phyloP scores from a whole-genome alignment of 2,888 invertebrate species.

The Dione juno region DNA sequence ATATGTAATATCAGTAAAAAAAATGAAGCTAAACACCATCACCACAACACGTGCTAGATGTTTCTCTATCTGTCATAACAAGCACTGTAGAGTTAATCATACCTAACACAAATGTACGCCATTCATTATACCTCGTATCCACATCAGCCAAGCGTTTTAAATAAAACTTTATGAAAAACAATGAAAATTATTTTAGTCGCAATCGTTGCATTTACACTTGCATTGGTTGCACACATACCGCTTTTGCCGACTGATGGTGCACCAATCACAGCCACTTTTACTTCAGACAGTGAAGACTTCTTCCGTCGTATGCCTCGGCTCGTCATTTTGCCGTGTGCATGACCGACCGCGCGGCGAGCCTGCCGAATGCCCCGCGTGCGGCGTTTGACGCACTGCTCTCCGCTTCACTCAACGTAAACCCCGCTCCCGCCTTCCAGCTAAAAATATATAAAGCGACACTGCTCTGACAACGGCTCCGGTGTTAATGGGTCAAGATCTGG shows the following conservation, averaged over 20 bases:
- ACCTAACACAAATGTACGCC: neutral
- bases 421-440: constrained; percentile 69
- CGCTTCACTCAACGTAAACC: constrained; percentile 60
- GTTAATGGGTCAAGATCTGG: constrained; percentile 84
- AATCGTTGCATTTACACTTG: constrained; percentile 31
- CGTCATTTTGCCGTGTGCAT: constrained; percentile 82
- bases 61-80: constrained; percentile 12
- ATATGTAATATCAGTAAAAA: neutral
- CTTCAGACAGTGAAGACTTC: constrained; percentile 94
- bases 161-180: neutral
- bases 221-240: constrained; percentile 84
- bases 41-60: constrained; percentile 9
- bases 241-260: constrained; percentile 96
- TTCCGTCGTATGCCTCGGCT: constrained; percentile 93
- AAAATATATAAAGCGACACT: constrained; percentile 79
- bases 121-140: neutral
- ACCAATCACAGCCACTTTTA: constrained; percentile 95
- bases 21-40: neutral
- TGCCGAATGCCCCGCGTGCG: constrained; percentile 57
- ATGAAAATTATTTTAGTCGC: constrained; percentile 6
- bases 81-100: neutral
- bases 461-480: constrained; percentile 74
- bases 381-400: constrained; percentile 50
- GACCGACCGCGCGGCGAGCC: constrained; percentile 52
- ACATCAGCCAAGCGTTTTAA: neutral